Conservation (phyloP, 2,888 invertebrate genomes). For the Empis livida region DNA sequence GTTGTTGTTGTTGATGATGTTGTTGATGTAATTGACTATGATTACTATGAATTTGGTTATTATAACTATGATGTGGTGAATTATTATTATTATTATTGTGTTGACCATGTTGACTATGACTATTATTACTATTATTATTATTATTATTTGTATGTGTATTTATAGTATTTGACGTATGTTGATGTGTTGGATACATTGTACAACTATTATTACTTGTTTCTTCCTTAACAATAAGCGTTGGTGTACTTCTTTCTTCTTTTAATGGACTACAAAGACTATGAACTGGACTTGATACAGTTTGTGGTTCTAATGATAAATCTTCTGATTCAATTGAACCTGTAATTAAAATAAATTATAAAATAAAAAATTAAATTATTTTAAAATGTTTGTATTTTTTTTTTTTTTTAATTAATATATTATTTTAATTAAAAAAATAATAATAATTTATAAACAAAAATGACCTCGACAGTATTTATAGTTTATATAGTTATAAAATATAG, state of each 20-base stretch:
- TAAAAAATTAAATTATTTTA: neutral
- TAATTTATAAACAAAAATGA: too few relatives aligned
- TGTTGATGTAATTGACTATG: slow-evolving; percentile 22
- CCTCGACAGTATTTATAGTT: too few relatives aligned
- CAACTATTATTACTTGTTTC: slow-evolving; percentile 58
- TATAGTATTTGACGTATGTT: slow-evolving; percentile 9
- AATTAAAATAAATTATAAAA: slow-evolving; percentile 33
- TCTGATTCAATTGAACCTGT: slow-evolving; percentile 69
- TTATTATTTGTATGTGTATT: slow-evolving; percentile 20
- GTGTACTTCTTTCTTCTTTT: slow-evolving; percentile 53
- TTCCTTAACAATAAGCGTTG: slow-evolving; percentile 54
- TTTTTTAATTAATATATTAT: neutral
- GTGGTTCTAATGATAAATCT: slow-evolving; percentile 57
- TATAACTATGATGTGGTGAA: slow-evolving; percentile 14
- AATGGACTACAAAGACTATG: slow-evolving; percentile 43
- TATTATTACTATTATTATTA: slow-evolving; percentile 20
- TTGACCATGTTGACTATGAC: slow-evolving; percentile 18
- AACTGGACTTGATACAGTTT: slow-evolving; percentile 36
- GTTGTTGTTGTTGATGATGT: slow-evolving; percentile 20
- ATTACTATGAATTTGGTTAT: slow-evolving; percentile 17
- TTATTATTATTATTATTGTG: slow-evolving; percentile 13
- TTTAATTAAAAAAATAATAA: neutral
- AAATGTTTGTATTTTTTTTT: too few relatives aligned
- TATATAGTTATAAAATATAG: neutral
- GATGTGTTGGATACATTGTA: slow-evolving; percentile 36